Evolutionary conservation across 1,140 invertebrate genomes (phyloP).

Genomic region (Leguminivora glycinivorella): DNA sequence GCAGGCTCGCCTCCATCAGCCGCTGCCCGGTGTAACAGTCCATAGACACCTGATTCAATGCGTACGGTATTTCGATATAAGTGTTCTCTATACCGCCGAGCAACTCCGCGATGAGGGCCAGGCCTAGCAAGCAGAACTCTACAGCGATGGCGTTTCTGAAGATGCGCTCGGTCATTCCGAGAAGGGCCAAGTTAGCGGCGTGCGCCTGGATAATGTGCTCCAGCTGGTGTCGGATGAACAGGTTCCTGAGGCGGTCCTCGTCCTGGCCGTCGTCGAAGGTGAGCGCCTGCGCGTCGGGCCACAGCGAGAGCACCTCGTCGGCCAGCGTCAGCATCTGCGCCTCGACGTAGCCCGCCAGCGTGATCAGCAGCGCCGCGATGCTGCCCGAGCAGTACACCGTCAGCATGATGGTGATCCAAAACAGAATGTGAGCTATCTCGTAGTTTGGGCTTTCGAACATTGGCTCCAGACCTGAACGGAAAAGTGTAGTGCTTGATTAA

Average conservation of each 20-base stretch:
- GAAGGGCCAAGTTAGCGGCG: not conserved
- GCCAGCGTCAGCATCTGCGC: slow-evolving; percentile 37
- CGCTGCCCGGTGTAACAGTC: slow-evolving; percentile 52
- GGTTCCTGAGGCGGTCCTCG: not conserved
- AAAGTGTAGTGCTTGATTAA: not conserved
- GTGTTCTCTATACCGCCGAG: slow-evolving; percentile 59
- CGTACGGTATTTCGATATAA: slow-evolving; percentile 51
- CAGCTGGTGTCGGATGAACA: not conserved
- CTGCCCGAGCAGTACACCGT: slow-evolving; percentile 32
- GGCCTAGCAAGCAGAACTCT: slow-evolving; percentile 42
- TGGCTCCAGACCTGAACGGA: slow-evolving; percentile 36
- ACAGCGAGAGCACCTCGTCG: slow-evolving; percentile 13
- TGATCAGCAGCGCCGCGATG: slow-evolving; percentile 34
- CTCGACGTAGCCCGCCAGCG: slow-evolving; percentile 36
- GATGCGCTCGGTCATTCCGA: slow-evolving; percentile 39
- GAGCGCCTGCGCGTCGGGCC: not conserved
- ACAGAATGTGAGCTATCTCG: slow-evolving; percentile 34
- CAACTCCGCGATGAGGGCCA: slow-evolving; percentile 48
- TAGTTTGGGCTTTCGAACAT: slow-evolving; percentile 40
- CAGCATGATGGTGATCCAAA: slow-evolving; percentile 21
- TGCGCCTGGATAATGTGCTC: not conserved
- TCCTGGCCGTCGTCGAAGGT: not conserved
- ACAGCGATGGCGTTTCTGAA: slow-evolving; percentile 40
- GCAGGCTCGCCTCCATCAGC: slow-evolving; percentile 46
- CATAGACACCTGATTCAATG: slow-evolving; percentile 48